A percentile compares a stretch with the other conserved stretches of the same genome.
Conservation (phyloP, 2,888 invertebrate genomes). For the Drosophila hawaiiensis region DNA sequence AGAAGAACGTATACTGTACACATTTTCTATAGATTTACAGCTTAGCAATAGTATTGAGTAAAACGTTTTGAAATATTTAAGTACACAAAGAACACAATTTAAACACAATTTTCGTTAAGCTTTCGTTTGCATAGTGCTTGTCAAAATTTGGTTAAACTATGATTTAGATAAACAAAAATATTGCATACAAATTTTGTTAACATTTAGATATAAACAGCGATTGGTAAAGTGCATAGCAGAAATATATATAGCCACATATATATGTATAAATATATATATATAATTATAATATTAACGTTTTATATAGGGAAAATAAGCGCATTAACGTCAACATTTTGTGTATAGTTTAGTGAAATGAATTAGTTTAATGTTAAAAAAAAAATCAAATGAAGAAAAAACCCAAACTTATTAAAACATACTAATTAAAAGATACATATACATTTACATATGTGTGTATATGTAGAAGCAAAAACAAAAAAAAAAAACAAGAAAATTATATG, state of each 20-base stretch:
- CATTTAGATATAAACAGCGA: conserved; percentile 45
- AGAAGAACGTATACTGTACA: conserved; percentile 28
- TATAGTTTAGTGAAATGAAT: conserved; percentile 79
- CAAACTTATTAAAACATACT: conserved; percentile 31
- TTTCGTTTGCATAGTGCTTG: conserved; percentile 71
- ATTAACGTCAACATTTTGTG: conserved; percentile 70
- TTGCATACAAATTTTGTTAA: conserved; percentile 15
- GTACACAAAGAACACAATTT: conserved; percentile 19
- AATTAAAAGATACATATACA: conserved; percentile 32
- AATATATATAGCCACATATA: conserved; percentile 24
- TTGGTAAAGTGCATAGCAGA: conserved; percentile 42
- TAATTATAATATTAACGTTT: conserved; percentile 49
- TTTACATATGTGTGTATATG: conserved; percentile 34
- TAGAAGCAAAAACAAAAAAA: conserved; percentile 22
- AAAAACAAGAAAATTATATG: conserved; percentile 20
- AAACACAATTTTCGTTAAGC: conserved; percentile 35
- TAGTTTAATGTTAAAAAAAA: conserved; percentile 72
- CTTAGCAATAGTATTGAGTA: conserved; percentile 29
- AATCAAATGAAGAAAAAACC: conserved; percentile 52
- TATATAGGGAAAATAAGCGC: conserved; percentile 66
- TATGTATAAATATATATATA: conserved; percentile 11
- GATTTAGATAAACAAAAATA: conserved; percentile 20
- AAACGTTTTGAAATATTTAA: conserved; percentile 15
- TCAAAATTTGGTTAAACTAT: conserved; percentile 31
- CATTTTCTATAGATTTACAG: conserved; percentile 72